Base-by-base conservation (phyloP, 2,797 vertebrate genomes). In the Sebastes baramenuke region DNA sequence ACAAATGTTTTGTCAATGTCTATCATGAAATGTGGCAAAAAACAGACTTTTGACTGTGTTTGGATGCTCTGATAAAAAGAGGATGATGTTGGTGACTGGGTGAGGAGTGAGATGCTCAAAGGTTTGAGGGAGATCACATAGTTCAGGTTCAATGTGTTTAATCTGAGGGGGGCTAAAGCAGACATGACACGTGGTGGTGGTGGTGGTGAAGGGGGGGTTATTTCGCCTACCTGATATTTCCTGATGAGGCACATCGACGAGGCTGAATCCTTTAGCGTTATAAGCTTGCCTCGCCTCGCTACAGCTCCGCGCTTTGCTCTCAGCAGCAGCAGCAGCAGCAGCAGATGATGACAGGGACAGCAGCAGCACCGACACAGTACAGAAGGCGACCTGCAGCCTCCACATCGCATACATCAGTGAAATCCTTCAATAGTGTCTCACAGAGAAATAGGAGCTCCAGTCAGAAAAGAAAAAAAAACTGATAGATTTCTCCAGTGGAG, bases 261-360 rank as follows among this genome's bases (percentile, higher is more conserved):
- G 93, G 95, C 96, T 97, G 96, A 98, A 97, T 89, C 97, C 98
- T 93, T 97, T 97, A 59, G 96, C 95, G 82, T 94, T 95, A 87
- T 97, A 99, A 64, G 97, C 97, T 87, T 97, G 97, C 87, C 97
- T 95, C 92, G 98, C 97, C 93, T 98, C 97, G 82, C 95, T 89
- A 93, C 98, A 99, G 97, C 97, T 97, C 92, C 97, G 96, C 88
- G 97, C 96, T 93, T 97, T 97, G 92, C 94, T 93, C 64, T 97
- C 98, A 64, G 94, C 95, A 67, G 92, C 94, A 67, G 34, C 34
- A 30, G 92, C 94, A 67, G 92, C 38, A 42, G 38, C 14, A 42
- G 42, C 42, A 46, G 42, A 46, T 46, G 42, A 46, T 46, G 96
- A 92, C 84, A 94, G 93, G 83, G 93, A 93, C 89, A 46, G 42